Evolutionary conservation across 2,797 vertebrate species (phyloP).

Genomic region (Diglossa cyanea): DNA sequence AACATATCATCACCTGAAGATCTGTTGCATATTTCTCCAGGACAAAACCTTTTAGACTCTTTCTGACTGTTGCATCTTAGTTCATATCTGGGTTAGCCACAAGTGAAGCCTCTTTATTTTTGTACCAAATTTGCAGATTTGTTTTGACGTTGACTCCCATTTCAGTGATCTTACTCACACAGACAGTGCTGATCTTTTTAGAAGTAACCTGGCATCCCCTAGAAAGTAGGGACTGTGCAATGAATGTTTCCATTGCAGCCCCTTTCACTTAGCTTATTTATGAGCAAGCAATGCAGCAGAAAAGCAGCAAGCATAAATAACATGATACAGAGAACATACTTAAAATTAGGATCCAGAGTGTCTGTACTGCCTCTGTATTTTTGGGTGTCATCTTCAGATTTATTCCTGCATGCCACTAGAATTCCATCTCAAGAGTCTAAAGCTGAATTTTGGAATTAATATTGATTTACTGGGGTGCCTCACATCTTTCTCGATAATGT

Average conservation of each 20-base stretch:
- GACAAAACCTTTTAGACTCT: neutral
- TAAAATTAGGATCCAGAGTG: neutral
- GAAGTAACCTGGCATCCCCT: neutral
- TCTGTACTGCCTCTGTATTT: neutral
- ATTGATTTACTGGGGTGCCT: neutral
- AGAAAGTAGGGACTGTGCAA: neutral
- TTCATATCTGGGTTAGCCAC: neutral
- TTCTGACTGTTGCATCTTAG: neutral
- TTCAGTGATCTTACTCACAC: neutral
- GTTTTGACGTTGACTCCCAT: neutral
- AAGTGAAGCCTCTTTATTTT: neutral
- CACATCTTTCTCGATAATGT: neutral
- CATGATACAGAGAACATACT: neutral
- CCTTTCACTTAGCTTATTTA: neutral
- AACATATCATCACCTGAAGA: neutral
- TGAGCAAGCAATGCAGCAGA: neutral
- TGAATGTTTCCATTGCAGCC: neutral
- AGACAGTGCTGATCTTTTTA: neutral
- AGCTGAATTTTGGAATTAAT: neutral
- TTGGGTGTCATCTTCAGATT: neutral
- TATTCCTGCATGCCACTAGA: neutral
- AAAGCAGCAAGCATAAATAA: neutral
- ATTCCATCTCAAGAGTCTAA: neutral
- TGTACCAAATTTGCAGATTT: neutral
- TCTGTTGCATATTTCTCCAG: neutral